Evolutionary conservation across 2,113 vertebrate genomes (phyloP), one percentile per base, ranked within the genome.

Genomic region (Protobothrops flavoviridis): DNA sequence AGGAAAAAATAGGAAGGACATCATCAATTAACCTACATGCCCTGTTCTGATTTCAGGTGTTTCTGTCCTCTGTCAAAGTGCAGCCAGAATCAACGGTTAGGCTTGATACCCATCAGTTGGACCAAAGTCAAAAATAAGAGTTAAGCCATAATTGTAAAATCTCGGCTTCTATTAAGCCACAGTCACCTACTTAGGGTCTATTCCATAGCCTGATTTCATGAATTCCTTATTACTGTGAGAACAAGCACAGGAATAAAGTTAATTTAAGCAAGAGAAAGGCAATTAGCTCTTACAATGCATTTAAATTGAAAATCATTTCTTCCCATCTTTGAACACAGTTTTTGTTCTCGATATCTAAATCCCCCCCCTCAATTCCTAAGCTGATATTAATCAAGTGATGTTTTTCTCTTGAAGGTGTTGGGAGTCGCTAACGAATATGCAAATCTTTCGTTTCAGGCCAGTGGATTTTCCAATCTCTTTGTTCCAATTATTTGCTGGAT

Each of bases 291-390:
- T 90, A 29, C 61, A 89, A 15, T 3, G 15, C 39, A 94, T 94
- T 89, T 94, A 95, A 95, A 89, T 89, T 91, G 93, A 96, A 97
- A 96, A 96, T 93, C 90, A 88, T 95, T 95, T 93, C 85, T n/a
- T 61, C 53, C 89, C 94, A 88, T 53, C 92, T 94, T 88, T 93
- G 91, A 96, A 89, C 88, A 93, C 39, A 61, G 29, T 93, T 94
- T 0, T 0, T 56, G 61, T 55, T 33, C 81, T 90, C 93, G 87
- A 93, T 92, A 94, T 93, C 87, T 95, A 85, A 93, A 96, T 91
- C 93, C 48, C 29, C 6, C 64, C 29, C 29, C 64, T 50, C 94
- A 2, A 26, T 87, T 97, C 94, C 93, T 69, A 91, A 93, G 52
- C 3, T 57, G 87, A 43, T 91, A 50, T 92, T 95, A 93, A 85